These are phyloP conservation scores for Scolopax rusticola DNA, from an alignment of 2,797 vertebrate species.

Conservation along the genomic window DNA sequence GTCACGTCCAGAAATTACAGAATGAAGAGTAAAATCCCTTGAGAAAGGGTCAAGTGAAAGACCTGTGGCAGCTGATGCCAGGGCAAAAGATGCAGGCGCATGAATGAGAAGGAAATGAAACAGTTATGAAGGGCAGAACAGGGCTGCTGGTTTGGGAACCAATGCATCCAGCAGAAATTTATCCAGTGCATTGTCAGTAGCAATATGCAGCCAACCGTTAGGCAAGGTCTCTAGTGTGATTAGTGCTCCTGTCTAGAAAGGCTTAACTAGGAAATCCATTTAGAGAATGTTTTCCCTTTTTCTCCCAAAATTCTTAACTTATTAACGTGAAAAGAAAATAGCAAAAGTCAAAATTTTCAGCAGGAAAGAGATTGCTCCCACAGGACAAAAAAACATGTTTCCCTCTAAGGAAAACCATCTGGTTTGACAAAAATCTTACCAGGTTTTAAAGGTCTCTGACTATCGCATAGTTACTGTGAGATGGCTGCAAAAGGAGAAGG, in stretches of 20 bases:
- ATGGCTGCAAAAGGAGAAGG: background rate
- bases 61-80: background rate
- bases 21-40: background rate
- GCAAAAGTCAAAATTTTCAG: background rate
- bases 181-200: rapidly evolving
- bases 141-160: background rate
- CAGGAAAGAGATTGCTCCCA: background rate
- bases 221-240: background rate
- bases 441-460: background rate
- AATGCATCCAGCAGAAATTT: background rate
- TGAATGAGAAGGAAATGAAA: background rate
- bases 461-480: background rate
- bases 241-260: background rate
- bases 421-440: background rate
- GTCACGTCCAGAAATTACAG: background rate
- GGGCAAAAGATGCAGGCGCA: background rate
- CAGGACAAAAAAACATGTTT: background rate
- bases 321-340: background rate
- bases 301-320: background rate
- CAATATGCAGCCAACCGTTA: background rate
- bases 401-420: background rate
- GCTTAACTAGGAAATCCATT: background rate
- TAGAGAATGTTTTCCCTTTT: background rate
- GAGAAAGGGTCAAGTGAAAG: background rate
- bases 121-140: background rate